Base-by-base conservation (phyloP, 2,888 invertebrate genomes). In the Seira sanloemensis region DNA sequence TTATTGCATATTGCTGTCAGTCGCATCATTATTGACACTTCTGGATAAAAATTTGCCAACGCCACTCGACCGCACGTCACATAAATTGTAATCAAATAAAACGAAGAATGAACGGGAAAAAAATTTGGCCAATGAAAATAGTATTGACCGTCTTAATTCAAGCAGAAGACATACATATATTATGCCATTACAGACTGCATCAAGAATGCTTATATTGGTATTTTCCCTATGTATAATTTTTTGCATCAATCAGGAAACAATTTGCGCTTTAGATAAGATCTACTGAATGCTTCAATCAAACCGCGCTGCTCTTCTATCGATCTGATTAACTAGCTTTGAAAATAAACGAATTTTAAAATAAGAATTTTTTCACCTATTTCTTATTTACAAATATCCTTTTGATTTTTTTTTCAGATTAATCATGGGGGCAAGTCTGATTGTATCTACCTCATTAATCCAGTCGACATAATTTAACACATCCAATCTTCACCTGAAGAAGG, bases 1-100 rank as follows among this genome's bases (percentile, higher is more conserved):
- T 74, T 74, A 74, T 74, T 26, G 74, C 74, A 65, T 74, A 62
- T 74, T 74, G 65, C 65, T 2, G 62, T 74, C 74, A 74, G 25
- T 67, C 67, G 16, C 46, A 46, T 5, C 1, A 21, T 25, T 37
- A 69, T 69, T 69, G 69, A 69, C 69, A 69, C 46, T 69, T 69
- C 69, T 69, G 69, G 69, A 69, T 69, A 69, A 69, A 69, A n/a
- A n/a, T 19, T 37, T 37, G 27, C 37, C 69, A 21, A 69, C 27
- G 21, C 69, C 37, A 27, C 19, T 21, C n/a, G 21, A n/a, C n/a
- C n/a, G n/a, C n/a, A n/a, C n/a, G n/a, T 4, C 69, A 69, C 69
- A 69, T 69, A 69, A 69, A 69, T 69, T 37, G 69, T 46, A 69
- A 69, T 69, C 37, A 46, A 46, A 9, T 12, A 46, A 9, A 9